A percentile compares a stretch with the other conserved stretches of the same genome.
Evolutionary conservation across 30 jellyfish, hydroid and myxozoan genomes (phyloP).

Genomic region (Sanderia malayensis): DNA sequence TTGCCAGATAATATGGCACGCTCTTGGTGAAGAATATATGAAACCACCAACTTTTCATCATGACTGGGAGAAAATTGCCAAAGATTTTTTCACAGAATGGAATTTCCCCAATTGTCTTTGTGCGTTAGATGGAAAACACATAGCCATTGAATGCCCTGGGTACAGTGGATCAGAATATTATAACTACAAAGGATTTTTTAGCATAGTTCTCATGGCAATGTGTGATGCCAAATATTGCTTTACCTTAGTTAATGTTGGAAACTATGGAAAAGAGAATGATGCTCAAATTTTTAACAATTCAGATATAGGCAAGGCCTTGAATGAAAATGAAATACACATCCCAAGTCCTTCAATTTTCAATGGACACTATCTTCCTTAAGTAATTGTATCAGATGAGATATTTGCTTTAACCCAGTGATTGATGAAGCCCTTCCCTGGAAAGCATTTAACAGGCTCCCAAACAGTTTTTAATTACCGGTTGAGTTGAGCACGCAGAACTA

Average conservation of each 20-base stretch:
- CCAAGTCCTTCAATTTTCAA: slow-evolving; percentile 9
- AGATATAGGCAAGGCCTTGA: slow-evolving; percentile 19
- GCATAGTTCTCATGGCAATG: too few relatives aligned
- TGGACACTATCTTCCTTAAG: slow-evolving; percentile 19
- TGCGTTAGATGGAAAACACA: background rate
- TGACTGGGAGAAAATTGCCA: slow-evolving; percentile 55
- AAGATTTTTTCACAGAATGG: background rate
- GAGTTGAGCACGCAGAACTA: slow-evolving; percentile 49
- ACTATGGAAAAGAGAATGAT: slow-evolving; percentile 52
- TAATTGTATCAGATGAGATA: slow-evolving; percentile 52
- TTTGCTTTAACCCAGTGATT: too few relatives aligned
- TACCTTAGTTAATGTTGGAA: slow-evolving; percentile 57
- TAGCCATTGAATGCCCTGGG: too few relatives aligned
- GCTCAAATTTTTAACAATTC: slow-evolving; percentile 30
- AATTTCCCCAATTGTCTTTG: background rate
- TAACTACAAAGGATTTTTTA: slow-evolving; percentile 48
- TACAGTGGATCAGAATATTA: slow-evolving; percentile 34
- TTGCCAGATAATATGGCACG: slow-evolving; percentile 9
- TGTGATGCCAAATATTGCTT: too few relatives aligned
- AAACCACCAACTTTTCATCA: slow-evolving; percentile 31
- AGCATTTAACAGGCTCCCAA: slow-evolving; percentile 15
- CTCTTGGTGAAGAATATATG: slow-evolving; percentile 4
- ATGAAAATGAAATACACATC: background rate
- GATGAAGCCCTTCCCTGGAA: slow-evolving; percentile 65
- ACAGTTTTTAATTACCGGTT: slow-evolving; percentile 34